Base-by-base conservation (phyloP, 2,888 invertebrate genomes). In the Helobdella robusta region DNA sequence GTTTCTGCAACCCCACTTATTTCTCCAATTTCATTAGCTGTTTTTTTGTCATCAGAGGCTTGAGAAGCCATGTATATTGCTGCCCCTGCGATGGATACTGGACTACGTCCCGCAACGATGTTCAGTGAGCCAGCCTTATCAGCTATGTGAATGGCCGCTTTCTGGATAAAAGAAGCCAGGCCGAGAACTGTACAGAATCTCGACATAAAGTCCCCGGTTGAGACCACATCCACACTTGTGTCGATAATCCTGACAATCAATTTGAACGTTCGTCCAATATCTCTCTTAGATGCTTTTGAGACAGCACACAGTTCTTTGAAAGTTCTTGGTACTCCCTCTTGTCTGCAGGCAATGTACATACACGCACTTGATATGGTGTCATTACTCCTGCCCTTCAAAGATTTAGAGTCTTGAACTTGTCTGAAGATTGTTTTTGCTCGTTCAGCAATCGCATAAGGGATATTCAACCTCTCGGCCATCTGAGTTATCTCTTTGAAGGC, bases 61-160 rank as follows among this genome's bases (percentile, higher is more conserved):
- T 93, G 95, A 18, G 94, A 94, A 2, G 98, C 97, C 97, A 98
- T 97, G 76, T 97, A 98, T 75, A 98, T 99, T 64, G 98, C 95
- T 58, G 98, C 97, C 6, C 98, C 98, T 0, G 98, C 94, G 0
- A 98, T 94, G 0, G 97, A 97, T 70, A 98, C 95, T 0, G 98
- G 98, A 66, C 95, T 95, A 74, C 97, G 85, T 5, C 97, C 97
- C 48, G 97, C 91, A 8, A 97, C 95, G 74, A 98, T 89, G 77
- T 98, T 95, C 81, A 93, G 82, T 76, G 98, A 95, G 0, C 93
- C 93, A 2, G 97, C 97, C 77, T 91, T 91, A 75, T 89, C 85
- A 0, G 98, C 97, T 75, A 98, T 98, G 75, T 92, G 88, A 0
- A 95, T 95, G 0, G 98, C 98, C 2, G 93, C 95, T 70, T 76